Percentiles rank a stretch among this genome's conserved stretches.
Conservation (phyloP, 2,113 vertebrate genomes). For the Pachycephala philippinensis region DNA sequence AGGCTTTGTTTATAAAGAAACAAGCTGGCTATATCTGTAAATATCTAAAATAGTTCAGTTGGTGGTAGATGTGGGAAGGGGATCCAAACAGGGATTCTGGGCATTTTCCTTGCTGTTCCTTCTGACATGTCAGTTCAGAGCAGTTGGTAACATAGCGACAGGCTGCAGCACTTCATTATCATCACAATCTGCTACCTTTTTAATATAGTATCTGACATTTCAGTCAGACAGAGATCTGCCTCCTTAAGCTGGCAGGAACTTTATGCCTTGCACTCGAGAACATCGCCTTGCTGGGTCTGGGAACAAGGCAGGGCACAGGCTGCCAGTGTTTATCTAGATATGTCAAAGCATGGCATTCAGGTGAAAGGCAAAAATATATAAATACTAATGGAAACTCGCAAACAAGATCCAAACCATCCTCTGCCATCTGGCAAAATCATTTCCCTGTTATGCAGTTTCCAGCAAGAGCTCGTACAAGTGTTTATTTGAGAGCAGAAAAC, state of each 20-base stretch:
- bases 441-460: neutral
- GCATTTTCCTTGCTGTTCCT: slow-evolving; percentile 23
- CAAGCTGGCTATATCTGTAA: neutral
- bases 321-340: neutral
- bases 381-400: neutral
- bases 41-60: slow-evolving; percentile 13
- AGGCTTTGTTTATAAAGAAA: slow-evolving; percentile 3
- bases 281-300: neutral
- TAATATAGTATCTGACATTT: slow-evolving; percentile 55
- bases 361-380: neutral
- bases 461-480: neutral
- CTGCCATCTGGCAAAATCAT: neutral
- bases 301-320: neutral
- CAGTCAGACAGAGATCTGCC: neutral
- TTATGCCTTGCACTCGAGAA: neutral
- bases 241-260: neutral
- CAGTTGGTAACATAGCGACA: slow-evolving; percentile 55
- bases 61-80: neutral
- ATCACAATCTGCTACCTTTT: slow-evolving; percentile 60
- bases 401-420: neutral
- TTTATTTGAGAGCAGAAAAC: neutral
- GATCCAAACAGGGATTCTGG: neutral
- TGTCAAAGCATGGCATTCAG: neutral
- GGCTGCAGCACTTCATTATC: slow-evolving; percentile 56
- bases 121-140: slow-evolving; percentile 32